These are phyloP conservation scores for Scyliorhinus canicula DNA, from an alignment of 2,797 vertebrate species.

Conservation along the genomic window DNA sequence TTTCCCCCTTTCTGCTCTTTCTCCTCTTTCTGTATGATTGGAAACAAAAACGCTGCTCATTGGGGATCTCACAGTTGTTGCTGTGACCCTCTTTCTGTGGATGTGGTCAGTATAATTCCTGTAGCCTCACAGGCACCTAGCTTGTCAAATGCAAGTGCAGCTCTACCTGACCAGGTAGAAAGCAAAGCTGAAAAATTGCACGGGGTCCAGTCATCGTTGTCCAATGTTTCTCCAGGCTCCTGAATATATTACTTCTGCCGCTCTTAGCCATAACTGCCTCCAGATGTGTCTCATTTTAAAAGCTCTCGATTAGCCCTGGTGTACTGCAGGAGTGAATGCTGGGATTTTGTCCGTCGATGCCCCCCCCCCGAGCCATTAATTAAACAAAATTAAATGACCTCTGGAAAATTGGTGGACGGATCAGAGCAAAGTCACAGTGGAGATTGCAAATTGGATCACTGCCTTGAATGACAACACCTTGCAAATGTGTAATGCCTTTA, in stretches of 20 bases:
- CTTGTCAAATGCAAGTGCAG: neutral
- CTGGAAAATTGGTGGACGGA: neutral
- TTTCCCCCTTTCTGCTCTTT: neutral
- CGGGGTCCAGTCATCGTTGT: neutral
- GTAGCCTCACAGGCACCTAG: neutral
- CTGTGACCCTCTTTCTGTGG: neutral
- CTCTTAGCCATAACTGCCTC: neutral
- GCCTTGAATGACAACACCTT: neutral
- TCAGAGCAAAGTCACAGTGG: neutral
- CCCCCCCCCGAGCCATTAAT: neutral
- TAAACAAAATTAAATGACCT: neutral
- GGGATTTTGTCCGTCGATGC: neutral
- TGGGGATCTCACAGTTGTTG: neutral
- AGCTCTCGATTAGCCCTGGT: neutral
- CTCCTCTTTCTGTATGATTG: neutral
- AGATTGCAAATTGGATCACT: neutral
- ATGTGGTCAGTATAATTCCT: neutral
- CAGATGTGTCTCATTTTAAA: neutral
- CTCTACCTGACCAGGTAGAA: neutral
- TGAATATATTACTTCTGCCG: neutral
- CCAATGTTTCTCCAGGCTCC: neutral
- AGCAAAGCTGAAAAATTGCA: neutral
- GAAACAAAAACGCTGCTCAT: neutral
- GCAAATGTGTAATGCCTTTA: no score
- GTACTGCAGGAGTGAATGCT: neutral